Percentiles rank a stretch among this genome's conserved stretches.
Conservation (phyloP, 2,888 invertebrate genomes). For the Leptinotarsa tumamoca region DNA sequence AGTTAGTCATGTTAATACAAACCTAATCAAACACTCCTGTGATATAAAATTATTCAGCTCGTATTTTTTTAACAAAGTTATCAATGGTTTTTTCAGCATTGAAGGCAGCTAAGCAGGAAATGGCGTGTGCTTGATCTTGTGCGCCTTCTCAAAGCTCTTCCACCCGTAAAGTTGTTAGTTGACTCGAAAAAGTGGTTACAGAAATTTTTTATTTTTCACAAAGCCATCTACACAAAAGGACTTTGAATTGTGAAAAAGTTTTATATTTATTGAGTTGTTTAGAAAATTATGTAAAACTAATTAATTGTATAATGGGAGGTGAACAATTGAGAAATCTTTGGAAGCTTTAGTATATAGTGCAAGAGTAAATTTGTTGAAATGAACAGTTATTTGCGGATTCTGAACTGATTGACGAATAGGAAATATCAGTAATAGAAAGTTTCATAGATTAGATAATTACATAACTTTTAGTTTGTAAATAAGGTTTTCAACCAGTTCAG, state of each 20-base stretch:
- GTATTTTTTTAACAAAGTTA: not conserved
- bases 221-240: not conserved
- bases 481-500: not conserved
- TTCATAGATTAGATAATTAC: too few relatives aligned
- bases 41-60: too few relatives aligned
- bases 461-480: too few relatives aligned
- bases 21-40: too few relatives aligned
- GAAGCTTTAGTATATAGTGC: not conserved
- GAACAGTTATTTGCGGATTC: not conserved
- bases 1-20: too few relatives aligned
- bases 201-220: not conserved
- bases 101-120: slow-evolving; percentile 70
- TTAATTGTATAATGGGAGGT: not conserved
- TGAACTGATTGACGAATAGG: not conserved
- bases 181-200: not conserved
- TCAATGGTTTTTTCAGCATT: slow-evolving; percentile 63
- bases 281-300: slow-evolving; percentile 8
- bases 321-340: not conserved
- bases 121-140: slow-evolving; percentile 68
- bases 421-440: not conserved
- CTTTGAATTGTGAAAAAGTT: not conserved
- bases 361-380: not conserved
- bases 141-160: slow-evolving; percentile 9
- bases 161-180: slow-evolving; percentile 6
- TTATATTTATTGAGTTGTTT: slow-evolving; percentile 4